Base-by-base conservation (phyloP, 2,888 invertebrate genomes). In the Leptarthrus brevirostris region DNA sequence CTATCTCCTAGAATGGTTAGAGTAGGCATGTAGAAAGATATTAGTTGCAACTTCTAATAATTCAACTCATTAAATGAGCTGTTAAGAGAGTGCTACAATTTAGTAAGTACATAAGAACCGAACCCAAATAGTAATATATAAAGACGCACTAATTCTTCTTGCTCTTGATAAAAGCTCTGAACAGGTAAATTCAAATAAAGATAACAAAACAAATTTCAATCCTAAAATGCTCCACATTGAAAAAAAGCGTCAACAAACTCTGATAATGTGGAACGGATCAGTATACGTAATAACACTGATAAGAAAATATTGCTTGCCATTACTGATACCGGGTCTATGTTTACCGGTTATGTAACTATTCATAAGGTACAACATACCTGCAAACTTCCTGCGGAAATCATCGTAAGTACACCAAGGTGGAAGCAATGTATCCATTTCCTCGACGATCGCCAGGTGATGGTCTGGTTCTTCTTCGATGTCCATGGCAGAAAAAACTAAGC, bases 361-460 rank as follows among this genome's bases (percentile, higher is more conserved):
- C 40, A 12, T 40, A 40, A 1, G 3, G n/a, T 12, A 40, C 6
- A 18, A 22, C 56, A 44, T 36, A 72, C 72, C 72, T 72, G 72
- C 72, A 58, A 72, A 72, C 47, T 58, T 72, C 26, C n/a, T 47
- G 2, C 56, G 44, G 10, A 72, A 72, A 1, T 72, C 56, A 47
- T 72, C 72, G 18, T 72, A 72, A 1, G 72, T 36, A 20, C 16
- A 16, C 72, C 26, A 58, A 12, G n/a, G 30, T 6, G 16, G 1
- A 12, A 34, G 36, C 16, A 34, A 1, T 22, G 34, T 34, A 18
- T 72, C 72, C 2, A 14, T 18, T n/a, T 56, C 20, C 16, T 54
- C 56, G 8, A 44, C 47, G 44, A 40, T 40, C 22, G 36, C 22
- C 22, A 52, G n/a, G n/a, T 30, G 30, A 30, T 30, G n/a, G n/a